Base-by-base conservation (phyloP, 2,797 vertebrate species). In the Chelon labrosus region DNA sequence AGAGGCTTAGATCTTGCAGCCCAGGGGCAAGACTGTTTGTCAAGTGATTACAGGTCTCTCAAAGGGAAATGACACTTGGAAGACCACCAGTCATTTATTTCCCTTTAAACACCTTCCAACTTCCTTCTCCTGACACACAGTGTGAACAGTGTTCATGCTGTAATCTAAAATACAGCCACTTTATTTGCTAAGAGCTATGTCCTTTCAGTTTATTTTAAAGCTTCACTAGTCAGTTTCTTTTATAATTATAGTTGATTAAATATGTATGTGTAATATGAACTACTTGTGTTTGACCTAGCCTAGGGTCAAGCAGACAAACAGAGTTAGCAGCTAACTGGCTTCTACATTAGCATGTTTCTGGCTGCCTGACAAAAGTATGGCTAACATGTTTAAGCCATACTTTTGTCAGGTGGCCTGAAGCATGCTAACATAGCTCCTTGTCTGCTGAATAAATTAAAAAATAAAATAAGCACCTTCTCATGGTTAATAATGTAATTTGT, bases 31-130 rank as follows among this genome's bases (percentile, higher is more conserved):
- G 10, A 38, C 63, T 72, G 66, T 55, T 67, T 70, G 59, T 76
- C 72, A n/a, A 22, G 47, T 78, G 70, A 90, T 92, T 88, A 78
- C 73, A 91, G 83, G 86, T 66, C 57, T 85, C 31, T 1, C 53
- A 42, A 46, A 65, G 61, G 53, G 73, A 81, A 83, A 52, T 60
- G 51, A 61, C 69, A 70, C 79, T 74, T 75, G 14, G 31, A 55
- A 68, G 55, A 79, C 70, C 65, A 70, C 31, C 41, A 39, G 57
- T 37, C 37, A 70, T 79, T 86, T 63, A 78, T 74, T 66, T 79
- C 41, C 55, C 75, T 63, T 74, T 65, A 69, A 73, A 73, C 58
- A 75, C 75, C 25, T 39, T 57, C 22, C 22, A 31, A 31, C 31
- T 31, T 31, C 60, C 46, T 60, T 52, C 58, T 12, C 22, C 44